Evolutionary conservation across 2,797 vertebrate genomes (phyloP).

Genomic region (Sphenodon punctatus): DNA sequence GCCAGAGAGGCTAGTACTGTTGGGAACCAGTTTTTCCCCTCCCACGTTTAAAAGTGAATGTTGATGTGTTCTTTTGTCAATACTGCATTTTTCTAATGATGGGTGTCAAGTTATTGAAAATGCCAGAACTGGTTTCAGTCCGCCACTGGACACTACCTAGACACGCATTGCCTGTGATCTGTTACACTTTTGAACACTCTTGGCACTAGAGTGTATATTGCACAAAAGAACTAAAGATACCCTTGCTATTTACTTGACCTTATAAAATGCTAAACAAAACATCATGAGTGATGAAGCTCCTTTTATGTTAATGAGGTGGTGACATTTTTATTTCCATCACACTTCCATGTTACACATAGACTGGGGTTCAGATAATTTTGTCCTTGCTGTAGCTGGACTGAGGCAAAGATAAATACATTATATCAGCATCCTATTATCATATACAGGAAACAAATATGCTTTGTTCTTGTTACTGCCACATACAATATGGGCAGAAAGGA

Average conservation of each 20-base stretch:
- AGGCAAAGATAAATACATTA: background rate
- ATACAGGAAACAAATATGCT: background rate
- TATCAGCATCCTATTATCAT: background rate
- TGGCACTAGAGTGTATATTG: background rate
- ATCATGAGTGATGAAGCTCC: rapidly evolving
- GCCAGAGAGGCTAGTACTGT: too few relatives aligned
- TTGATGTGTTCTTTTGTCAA: too few relatives aligned
- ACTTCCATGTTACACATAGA: background rate
- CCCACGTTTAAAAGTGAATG: too few relatives aligned
- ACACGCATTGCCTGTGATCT: background rate
- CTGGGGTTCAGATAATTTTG: background rate
- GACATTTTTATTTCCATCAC: background rate
- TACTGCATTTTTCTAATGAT: too few relatives aligned
- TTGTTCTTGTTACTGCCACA: conserved; percentile 10
- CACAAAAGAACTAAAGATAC: background rate
- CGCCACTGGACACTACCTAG: too few relatives aligned
- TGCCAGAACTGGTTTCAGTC: too few relatives aligned
- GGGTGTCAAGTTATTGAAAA: too few relatives aligned
- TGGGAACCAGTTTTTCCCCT: too few relatives aligned
- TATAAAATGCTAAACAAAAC: background rate
- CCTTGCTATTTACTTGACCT: background rate
- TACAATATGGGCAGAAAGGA: conserved; percentile 5
- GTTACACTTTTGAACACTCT: background rate
- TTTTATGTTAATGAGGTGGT: background rate
- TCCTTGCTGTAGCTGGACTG: background rate